These are phyloP conservation scores for Pterois miles DNA, from an alignment of 2,797 vertebrate genomes.

Conservation along the genomic window DNA sequence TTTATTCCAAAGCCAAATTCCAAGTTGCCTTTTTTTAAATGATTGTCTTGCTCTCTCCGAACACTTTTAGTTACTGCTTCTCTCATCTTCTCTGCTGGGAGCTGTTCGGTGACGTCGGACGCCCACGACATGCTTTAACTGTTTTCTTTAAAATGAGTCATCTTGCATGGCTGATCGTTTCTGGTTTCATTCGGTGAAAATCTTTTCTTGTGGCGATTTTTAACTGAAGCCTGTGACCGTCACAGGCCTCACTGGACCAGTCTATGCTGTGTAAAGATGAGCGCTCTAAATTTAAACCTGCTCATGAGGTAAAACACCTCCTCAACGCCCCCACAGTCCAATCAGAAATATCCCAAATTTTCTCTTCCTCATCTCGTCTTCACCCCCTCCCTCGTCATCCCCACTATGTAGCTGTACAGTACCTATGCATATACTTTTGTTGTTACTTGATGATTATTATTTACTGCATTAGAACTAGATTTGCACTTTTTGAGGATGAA, in stretches of 20 bases:
- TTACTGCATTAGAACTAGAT: constrained; percentile 84
- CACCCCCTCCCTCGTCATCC: constrained; percentile 5
- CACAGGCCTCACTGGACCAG: constrained; percentile 85
- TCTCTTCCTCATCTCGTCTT: constrained; percentile 11
- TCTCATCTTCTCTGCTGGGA: constrained; percentile 57
- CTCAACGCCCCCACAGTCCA: constrained; percentile 15
- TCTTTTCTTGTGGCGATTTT: constrained; percentile 24
- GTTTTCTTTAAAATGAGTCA: constrained; percentile 54
- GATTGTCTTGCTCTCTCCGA: constrained; percentile 38
- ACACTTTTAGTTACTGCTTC: constrained; percentile 51
- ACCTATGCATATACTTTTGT: constrained; percentile 81
- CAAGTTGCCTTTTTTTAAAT: constrained; percentile 70
- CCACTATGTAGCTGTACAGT: constrained; percentile 82
- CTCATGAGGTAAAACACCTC: constrained; percentile 20
- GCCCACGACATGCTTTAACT: constrained; percentile 50
- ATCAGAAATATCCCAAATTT: constrained; percentile 20
- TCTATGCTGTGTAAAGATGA: constrained; percentile 77
- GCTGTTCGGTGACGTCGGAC: constrained; percentile 54
- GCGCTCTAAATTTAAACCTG: constrained; percentile 70
- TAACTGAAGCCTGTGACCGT: constrained; percentile 43
- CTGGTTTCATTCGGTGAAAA: constrained; percentile 28
- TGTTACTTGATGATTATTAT: constrained; percentile 77
- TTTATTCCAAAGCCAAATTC: constrained; percentile 78
- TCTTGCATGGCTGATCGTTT: constrained; percentile 43
- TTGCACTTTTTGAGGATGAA: constrained; percentile 85